phyloP scores from a whole-genome alignment of 53 echinoderm and acorn worm genomes.

The Paelopatides confundens region DNA sequence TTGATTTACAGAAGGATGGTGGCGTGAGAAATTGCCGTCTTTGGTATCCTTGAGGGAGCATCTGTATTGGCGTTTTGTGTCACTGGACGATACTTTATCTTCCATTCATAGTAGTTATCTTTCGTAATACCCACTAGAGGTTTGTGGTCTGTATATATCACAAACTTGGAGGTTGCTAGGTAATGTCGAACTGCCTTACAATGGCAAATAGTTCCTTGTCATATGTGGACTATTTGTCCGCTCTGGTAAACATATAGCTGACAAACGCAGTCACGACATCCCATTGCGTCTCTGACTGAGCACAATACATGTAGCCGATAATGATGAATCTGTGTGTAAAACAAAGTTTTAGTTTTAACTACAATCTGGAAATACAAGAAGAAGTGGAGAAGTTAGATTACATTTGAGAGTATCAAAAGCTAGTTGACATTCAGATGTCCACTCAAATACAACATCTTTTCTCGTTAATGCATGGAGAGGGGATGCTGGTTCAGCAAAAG shows the following conservation, averaged over 20 bases:
- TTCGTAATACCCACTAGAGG: slow-evolving; percentile 11
- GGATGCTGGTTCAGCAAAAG: slow-evolving; percentile 44
- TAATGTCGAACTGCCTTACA: slow-evolving; percentile 12
- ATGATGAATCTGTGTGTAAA: slow-evolving; percentile 53
- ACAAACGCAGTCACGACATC: slow-evolving; percentile 1
- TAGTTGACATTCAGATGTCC: slow-evolving; percentile 69
- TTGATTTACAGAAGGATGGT: too few relatives aligned
- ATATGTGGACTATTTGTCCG: slow-evolving; percentile 15
- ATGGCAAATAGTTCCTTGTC: slow-evolving; percentile 23
- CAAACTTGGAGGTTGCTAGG: background rate
- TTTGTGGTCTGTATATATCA: background rate
- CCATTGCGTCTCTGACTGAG: slow-evolving; percentile 23
- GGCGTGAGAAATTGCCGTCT: too few relatives aligned
- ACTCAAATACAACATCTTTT: slow-evolving; percentile 57
- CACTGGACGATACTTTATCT: too few relatives aligned
- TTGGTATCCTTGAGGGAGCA: too few relatives aligned
- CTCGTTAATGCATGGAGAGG: slow-evolving; percentile 63
- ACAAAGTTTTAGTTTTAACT: background rate
- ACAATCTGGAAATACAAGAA: slow-evolving; percentile 43
- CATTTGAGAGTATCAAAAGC: slow-evolving; percentile 58
- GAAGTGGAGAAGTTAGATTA: slow-evolving; percentile 44
- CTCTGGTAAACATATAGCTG: background rate
- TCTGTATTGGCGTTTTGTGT: too few relatives aligned
- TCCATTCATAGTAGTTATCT: slow-evolving; percentile 12
- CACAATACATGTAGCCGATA: slow-evolving; percentile 18